Conservation (phyloP, 2,797 vertebrate genomes). For the Oreochromis mossambicus region DNA sequence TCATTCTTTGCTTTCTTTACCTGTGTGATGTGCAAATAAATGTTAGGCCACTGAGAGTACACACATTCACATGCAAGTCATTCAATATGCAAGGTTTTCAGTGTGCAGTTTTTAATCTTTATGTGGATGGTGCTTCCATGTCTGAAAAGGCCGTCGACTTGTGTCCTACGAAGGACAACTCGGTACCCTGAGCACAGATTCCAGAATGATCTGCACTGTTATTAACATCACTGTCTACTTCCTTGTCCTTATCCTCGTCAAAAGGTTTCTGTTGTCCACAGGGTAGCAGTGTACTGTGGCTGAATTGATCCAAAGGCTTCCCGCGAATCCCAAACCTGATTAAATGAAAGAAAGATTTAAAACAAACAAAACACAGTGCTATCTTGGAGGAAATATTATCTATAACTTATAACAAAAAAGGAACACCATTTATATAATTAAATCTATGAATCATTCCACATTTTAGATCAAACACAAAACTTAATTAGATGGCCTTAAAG, state of each 20-base stretch:
- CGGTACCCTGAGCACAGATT: background rate
- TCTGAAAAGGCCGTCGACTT: background rate
- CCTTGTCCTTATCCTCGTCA: background rate
- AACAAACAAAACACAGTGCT: background rate
- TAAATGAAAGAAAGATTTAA: background rate
- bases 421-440: background rate
- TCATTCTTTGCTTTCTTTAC: background rate
- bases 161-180: constrained; percentile 1
- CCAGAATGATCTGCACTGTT: background rate
- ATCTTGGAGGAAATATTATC: background rate
- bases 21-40: background rate
- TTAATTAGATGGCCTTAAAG: background rate
- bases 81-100: background rate
- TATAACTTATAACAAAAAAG: background rate
- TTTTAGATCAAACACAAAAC: background rate
- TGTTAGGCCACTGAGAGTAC: background rate
- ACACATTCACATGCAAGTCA: no score
- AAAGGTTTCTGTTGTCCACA: constrained; percentile 23
- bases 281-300: constrained; percentile 56
- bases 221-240: constrained; percentile 16
- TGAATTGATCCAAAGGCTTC: constrained; percentile 68
- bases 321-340: constrained; percentile 77
- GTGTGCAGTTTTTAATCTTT: background rate
- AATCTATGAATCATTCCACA: background rate
- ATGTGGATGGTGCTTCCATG: background rate